Percentiles rank a stretch among this genome's conserved stretches.
phyloP scores from a whole-genome alignment of 92 coral and sea anemone species.

The Chrysogorgia sp. region DNA sequence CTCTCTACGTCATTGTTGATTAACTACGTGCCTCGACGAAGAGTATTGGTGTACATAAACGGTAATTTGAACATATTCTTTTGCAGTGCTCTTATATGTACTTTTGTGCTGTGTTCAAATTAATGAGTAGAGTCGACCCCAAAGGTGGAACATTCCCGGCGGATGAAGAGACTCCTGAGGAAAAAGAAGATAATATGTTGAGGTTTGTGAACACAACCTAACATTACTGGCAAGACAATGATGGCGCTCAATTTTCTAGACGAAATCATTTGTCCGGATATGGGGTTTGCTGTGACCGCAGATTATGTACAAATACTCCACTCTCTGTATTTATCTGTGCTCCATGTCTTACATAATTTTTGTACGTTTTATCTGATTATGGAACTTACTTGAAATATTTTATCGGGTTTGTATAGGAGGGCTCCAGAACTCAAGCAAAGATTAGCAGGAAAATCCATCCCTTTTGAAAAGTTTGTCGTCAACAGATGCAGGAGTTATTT shows the following conservation, averaged over 20 bases:
- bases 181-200: conserved; percentile 85
- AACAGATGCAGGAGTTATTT: conserved; percentile 84
- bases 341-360: neutral
- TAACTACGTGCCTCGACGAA: neutral
- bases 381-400: neutral
- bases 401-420: conserved; percentile 59
- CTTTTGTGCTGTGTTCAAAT: conserved; percentile 78
- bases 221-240: too few species aligned
- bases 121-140: conserved; percentile 70
- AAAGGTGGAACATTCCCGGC: conserved; percentile 14
- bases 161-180: conserved; percentile 70
- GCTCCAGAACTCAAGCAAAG: conserved; percentile 92
- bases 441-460: conserved; percentile 96
- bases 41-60: neutral
- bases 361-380: neutral
- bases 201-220: too few species aligned
- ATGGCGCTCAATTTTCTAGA: too few species aligned
- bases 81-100: conserved; percentile 89
- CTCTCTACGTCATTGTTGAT: neutral
- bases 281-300: too few species aligned
- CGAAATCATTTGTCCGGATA: too few species aligned
- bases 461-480: conserved; percentile 91
- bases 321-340: too few species aligned
- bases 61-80: neutral
- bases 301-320: too few species aligned